These are phyloP conservation scores for Oscarella lobularis DNA, from an alignment of 37 sponge, comb jelly and placozoan species.

Conservation along the genomic window DNA sequence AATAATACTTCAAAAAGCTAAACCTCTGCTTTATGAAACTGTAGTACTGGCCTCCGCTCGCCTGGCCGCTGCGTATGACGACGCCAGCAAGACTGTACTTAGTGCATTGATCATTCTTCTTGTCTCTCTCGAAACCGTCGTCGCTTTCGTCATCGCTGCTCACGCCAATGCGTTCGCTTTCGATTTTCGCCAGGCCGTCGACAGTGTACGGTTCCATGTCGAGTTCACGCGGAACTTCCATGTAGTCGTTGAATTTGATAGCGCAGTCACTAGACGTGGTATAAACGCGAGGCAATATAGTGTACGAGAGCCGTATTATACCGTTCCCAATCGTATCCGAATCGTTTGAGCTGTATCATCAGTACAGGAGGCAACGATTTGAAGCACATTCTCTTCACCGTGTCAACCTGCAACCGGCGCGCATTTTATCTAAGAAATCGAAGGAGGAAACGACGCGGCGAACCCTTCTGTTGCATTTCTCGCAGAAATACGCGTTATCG, in stretches of 20 bases:
- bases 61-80: conserved; percentile 98
- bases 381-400: conserved; percentile 93
- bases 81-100: conserved; percentile 66
- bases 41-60: conserved; percentile 99
- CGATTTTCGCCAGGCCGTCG: conserved; percentile 52
- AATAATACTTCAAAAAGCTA: not conserved
- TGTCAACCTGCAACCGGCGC: conserved; percentile 43
- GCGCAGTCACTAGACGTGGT: conserved; percentile 69
- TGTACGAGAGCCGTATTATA: not conserved
- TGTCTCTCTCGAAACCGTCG: not conserved
- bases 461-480: conserved; percentile 93
- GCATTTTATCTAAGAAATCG: no score
- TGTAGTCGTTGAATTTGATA: conserved; percentile 97
- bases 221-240: conserved; percentile 35
- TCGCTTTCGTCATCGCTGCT: not conserved
- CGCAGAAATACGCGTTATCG: conserved; percentile 95
- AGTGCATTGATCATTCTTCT: conserved; percentile 15
- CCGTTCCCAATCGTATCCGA: conserved; percentile 99
- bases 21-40: conserved; percentile 77
- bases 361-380: conserved; percentile 78
- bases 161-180: conserved; percentile 19
- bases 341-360: conserved; percentile 94
- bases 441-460: no score
- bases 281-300: no score
- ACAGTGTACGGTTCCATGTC: conserved; percentile 79